Evolutionary conservation across 2,888 invertebrate species (phyloP).

Genomic region (Hypselothyrea guttata): DNA sequence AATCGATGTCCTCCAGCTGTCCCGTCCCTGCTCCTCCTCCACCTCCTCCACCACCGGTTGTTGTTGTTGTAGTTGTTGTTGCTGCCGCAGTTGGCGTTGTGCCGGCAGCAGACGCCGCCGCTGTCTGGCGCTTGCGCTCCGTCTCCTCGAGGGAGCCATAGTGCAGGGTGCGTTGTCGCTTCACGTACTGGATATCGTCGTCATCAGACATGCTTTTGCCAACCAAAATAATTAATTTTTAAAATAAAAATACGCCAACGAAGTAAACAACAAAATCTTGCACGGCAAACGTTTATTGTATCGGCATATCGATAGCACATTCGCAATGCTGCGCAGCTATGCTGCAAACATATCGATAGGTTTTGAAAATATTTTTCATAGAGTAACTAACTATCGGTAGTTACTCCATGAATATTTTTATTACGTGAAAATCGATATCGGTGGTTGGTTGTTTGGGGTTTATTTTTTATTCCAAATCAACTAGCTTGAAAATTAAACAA

Average conservation of each 20-base stretch:
- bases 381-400: no score
- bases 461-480: no score
- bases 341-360: neutral
- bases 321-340: neutral
- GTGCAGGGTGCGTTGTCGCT: conserved; percentile 90
- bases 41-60: conserved; percentile 27
- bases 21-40: no score
- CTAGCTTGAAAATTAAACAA: no score
- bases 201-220: conserved; percentile 89
- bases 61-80: conserved; percentile 27
- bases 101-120: conserved; percentile 38
- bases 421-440: no score
- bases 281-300: conserved; percentile 64
- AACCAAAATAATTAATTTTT: conserved; percentile 66
- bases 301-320: conserved; percentile 31
- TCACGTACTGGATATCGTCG: conserved; percentile 87
- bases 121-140: conserved; percentile 87
- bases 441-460: no score
- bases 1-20: conserved; percentile 84
- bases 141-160: conserved; percentile 95
- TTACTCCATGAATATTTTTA: no score
- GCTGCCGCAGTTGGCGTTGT: conserved; percentile 38
- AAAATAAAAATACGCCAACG: conserved; percentile 73
- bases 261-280: conserved; percentile 65
- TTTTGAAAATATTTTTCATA: neutral